Evolutionary conservation across 2,888 invertebrate genomes (phyloP).

Genomic region (Lycocerus yunnanus): DNA sequence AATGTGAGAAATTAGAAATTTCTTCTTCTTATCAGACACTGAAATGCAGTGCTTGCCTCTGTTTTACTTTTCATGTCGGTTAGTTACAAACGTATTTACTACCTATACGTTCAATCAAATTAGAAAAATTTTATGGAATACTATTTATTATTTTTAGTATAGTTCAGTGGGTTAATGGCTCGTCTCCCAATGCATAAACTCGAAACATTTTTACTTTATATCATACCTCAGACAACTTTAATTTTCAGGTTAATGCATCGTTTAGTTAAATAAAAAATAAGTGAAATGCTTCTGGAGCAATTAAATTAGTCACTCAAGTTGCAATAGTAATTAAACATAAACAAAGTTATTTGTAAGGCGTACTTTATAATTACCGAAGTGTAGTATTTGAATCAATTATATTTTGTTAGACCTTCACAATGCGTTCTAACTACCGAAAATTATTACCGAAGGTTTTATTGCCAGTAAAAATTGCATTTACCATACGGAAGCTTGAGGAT

Average conservation of each 20-base stretch:
- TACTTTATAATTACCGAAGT: background rate
- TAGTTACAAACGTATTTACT: background rate
- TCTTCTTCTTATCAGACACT: no score
- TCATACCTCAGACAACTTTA: background rate
- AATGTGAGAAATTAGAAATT: background rate
- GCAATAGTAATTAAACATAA: background rate
- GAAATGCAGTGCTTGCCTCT: no score
- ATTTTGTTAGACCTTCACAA: background rate
- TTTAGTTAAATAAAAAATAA: background rate
- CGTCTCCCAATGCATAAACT: background rate
- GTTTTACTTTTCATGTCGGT: no score
- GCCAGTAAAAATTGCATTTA: background rate
- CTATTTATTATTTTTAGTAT: background rate
- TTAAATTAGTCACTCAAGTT: background rate
- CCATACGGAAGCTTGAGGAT: background rate
- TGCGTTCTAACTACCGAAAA: background rate
- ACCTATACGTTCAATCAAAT: background rate
- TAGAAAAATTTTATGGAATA: background rate
- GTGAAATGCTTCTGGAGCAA: background rate
- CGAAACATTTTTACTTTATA: background rate
- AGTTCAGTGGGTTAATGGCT: slow-evolving; percentile 3
- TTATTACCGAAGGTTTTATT: background rate
- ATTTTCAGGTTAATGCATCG: background rate
- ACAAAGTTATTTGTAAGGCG: background rate
- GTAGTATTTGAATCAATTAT: background rate